Percentiles rank a stretch among this genome's conserved stretches.
Conservation (phyloP, 2,888 invertebrate genomes). For the Dasypogon diadema region DNA sequence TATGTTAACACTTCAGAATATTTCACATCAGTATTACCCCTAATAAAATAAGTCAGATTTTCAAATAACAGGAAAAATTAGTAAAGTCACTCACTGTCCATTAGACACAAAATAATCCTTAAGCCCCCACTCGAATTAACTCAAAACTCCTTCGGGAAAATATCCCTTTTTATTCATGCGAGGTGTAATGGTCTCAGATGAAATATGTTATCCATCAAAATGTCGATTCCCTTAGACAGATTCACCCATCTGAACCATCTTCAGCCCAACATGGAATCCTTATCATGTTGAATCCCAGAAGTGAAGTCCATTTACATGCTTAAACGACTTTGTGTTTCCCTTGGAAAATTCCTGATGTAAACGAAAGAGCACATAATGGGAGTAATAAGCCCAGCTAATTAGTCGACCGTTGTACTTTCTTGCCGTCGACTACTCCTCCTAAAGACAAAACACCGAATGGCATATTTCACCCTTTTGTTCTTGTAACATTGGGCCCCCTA, state of each 20-base stretch:
- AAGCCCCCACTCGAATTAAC: background rate
- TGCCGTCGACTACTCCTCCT: slow-evolving; percentile 33
- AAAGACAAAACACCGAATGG: slow-evolving; percentile 50
- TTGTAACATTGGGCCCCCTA: slow-evolving; percentile 53
- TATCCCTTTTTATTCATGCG: background rate
- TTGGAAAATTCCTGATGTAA: slow-evolving; percentile 47
- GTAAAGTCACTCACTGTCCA: no score
- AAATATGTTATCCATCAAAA: slow-evolving; percentile 44
- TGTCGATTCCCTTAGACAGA: slow-evolving; percentile 43
- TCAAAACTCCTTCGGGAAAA: background rate
- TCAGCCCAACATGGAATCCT: slow-evolving; percentile 36
- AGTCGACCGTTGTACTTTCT: slow-evolving; percentile 56
- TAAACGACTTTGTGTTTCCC: slow-evolving; percentile 52
- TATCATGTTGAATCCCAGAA: slow-evolving; percentile 41
- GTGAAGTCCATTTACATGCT: slow-evolving; percentile 54
- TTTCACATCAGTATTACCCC: no score
- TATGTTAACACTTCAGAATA: no score
- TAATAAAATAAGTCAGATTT: no score
- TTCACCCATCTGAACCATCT: slow-evolving; percentile 21
- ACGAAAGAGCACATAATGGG: slow-evolving; percentile 55
- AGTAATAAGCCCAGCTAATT: slow-evolving; percentile 57
- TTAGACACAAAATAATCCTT: background rate
- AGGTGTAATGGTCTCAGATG: slow-evolving; percentile 13
- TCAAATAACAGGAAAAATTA: no score
- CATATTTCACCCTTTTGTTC: slow-evolving; percentile 56